phyloP scores from a whole-genome alignment of 2,797 vertebrate species.

The Meda fulgida region DNA sequence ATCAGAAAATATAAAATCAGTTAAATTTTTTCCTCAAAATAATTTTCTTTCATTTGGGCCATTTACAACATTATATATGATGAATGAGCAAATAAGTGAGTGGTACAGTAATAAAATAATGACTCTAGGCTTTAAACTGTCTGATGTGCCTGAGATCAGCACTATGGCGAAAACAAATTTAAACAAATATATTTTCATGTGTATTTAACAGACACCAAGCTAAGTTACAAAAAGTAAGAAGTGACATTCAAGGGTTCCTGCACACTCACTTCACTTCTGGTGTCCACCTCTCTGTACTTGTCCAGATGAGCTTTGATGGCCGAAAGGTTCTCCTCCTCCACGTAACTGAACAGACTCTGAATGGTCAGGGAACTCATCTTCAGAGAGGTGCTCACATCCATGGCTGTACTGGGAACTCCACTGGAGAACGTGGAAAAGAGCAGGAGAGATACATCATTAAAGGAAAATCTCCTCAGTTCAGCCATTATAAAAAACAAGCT shows the following conservation, averaged over 20 bases:
- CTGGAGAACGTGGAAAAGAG: conserved; percentile 32
- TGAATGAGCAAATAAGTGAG: not conserved
- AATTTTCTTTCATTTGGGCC: not conserved
- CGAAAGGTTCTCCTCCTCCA: conserved; percentile 94
- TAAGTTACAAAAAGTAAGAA: not conserved
- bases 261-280: conserved; percentile 90
- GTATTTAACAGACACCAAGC: not conserved
- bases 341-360: conserved; percentile 91
- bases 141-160: not conserved
- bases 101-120: not conserved
- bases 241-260: not conserved
- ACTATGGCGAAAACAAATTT: not conserved
- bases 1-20: too few relatives aligned
- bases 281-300: conserved; percentile 94
- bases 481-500: conserved; percentile 10
- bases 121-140: not conserved
- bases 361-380: conserved; percentile 90
- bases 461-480: conserved; percentile 25
- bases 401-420: conserved; percentile 62
- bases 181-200: not conserved
- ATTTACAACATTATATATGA: not conserved
- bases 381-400: conserved; percentile 79
- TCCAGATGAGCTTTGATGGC: conserved; percentile 92
- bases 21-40: too few relatives aligned
- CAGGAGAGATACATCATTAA: conserved; percentile 34